Evolutionary conservation across 2,888 invertebrate species (phyloP), one percentile per base, ranked within the genome.

Genomic region (Epistrophella euchroma): DNA sequence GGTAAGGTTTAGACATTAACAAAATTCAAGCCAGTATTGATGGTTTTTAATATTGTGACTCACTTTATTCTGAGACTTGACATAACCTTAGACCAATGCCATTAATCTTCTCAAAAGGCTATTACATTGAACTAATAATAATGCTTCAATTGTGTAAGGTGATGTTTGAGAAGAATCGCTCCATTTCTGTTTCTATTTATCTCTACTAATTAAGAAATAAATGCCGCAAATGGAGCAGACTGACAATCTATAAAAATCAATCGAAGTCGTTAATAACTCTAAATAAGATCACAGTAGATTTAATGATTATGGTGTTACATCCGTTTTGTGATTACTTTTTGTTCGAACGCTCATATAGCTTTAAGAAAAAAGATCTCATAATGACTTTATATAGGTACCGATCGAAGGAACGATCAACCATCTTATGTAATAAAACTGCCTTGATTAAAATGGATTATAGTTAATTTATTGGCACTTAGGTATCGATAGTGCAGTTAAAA

Each of bases 31-130:
- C 43, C 47, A 70, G 52, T 4, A 4, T 28, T 28, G 28, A 50
- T 50, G 43, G 2, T 25, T 19, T 45, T 22, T 4, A 13, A 35
- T 17, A 56, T 43, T 35, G 47, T 52, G 22, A 60, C 37, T 73
- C 66, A 68, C 25, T 43, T 52, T 50, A 58, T 52, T 55, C 77
- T 43, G 22, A 28, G 11, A 40, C 47, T n/a, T 15, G 15, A 47
- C 43, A 15, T 71, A 64, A 64, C 74, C 79, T 84, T 71, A 64
- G 6, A 9, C 56, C 83, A 74, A 83, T 78, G 78, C 43, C 68
- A 22, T 62, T 11, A 2, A 45, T 66, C 19, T 25, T 17, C 19
- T 25, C 11, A 32, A 37, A 47, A 40, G n/a, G 43, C 55, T 62
- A 70, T 50, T 56, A 56, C 68, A 66, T 52, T 58, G 35, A 45